Base-by-base conservation (phyloP, 2,797 vertebrate genomes). In the Rhynchonycteris naso region DNA sequence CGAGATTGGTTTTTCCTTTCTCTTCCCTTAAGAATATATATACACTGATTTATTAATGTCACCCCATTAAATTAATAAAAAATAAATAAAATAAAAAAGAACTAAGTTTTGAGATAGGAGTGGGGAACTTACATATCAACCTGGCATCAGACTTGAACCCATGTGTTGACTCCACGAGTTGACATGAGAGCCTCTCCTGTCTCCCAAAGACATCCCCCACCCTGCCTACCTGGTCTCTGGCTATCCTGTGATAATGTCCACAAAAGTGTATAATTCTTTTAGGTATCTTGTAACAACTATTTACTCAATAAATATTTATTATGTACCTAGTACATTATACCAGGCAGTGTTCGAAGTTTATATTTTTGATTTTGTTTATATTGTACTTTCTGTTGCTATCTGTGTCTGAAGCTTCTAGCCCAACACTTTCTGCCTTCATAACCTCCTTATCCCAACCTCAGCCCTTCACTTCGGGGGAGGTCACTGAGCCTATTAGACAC, bases 281-380 rank as follows among this genome's bases (percentile, higher is more conserved):
- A 50, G n/a, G 22, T 35, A 59, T 74, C 28, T 43, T 61, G 2
- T 35, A 43, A 33, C 0, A 50, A 2, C 22, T 84, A 68, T n/a
- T 56, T 21, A 95, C 71, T 76, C 76, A 84, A n/a, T n/a, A 72
- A 93, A 81, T 61, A 74, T 76, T 84, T 79, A 72, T 21, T 52
- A 5, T 6, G 13, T 66, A 63, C 30, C 22, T 91, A 21, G 5
- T 9, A 52, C 28, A 38, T 43, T 47, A 76, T 35, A 47, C 13
- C 13, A 76, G 16, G 2, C 15, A 38, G 3, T 86, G 35, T 50
- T 47, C 26, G 56, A 28, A 52, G 22, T 89, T 82, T n/a, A n/a
- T n/a, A n/a, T n/a, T n/a, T n/a, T n/a, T n/a, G 7, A 22, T 5
- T 16, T 5, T 12, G 12, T 56, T 92, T 61, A 24, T 4, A 52